Evolutionary conservation across 2,113 vertebrate genomes (phyloP).

Genomic region (Seriola rivoliana): DNA sequence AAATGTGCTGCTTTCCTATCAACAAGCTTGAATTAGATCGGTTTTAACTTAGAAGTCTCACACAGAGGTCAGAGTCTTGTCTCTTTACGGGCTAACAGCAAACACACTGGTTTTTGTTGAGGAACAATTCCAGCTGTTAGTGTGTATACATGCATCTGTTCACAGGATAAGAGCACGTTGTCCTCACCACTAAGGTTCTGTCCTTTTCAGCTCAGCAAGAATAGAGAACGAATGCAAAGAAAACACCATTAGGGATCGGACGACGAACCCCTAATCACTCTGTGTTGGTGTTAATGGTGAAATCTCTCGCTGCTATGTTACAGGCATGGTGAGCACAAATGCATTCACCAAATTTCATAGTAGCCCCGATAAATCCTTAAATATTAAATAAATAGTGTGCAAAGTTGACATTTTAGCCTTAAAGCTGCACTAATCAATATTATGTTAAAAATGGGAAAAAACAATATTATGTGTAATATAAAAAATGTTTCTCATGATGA

Average conservation of each 20-base stretch:
- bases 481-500: background rate
- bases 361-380: background rate
- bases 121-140: constrained; percentile 6
- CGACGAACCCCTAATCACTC: background rate
- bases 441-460: background rate
- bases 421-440: background rate
- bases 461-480: background rate
- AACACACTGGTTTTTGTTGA: constrained; percentile 3
- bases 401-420: too few species aligned
- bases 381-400: background rate
- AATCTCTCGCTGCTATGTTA: background rate
- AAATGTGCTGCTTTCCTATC: constrained; percentile 63
- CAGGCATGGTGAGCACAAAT: background rate
- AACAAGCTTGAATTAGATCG: constrained; percentile 71
- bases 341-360: too few species aligned
- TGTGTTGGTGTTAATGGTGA: background rate
- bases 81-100: constrained; percentile 29
- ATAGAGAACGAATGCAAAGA: background rate
- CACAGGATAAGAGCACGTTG: background rate
- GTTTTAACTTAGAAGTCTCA: constrained; percentile 65
- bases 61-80: constrained; percentile 37
- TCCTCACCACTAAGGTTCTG: background rate
- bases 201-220: background rate
- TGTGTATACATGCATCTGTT: constrained; percentile 4
- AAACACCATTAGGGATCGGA: background rate